phyloP scores from a whole-genome alignment of 2,888 invertebrate species.

The Encarsia formosa region DNA sequence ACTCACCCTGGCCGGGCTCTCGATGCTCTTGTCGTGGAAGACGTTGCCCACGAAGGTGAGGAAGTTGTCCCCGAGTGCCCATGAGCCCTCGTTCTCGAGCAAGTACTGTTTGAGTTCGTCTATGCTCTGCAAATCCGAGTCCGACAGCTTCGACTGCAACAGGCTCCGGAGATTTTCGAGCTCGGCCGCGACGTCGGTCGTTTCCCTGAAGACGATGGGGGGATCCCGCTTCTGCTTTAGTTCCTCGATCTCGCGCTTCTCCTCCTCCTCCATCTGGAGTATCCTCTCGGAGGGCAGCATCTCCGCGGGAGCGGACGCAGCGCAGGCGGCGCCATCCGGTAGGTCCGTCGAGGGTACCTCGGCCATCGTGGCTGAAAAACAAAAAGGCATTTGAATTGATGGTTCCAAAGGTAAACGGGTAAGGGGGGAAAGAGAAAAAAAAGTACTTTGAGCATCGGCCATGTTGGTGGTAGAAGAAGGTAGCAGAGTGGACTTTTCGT shows the following conservation, averaged over 20 bases:
- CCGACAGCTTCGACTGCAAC: conserved; percentile 67
- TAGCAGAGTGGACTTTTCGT: conserved; percentile 41
- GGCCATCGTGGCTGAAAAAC: conserved; percentile 32
- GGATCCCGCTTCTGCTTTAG: conserved; percentile 71
- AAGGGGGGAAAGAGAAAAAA: not conserved
- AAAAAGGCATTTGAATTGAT: not conserved
- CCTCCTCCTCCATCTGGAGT: conserved; percentile 61
- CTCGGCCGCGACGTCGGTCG: conserved; percentile 68
- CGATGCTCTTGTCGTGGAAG: conserved; percentile 59
- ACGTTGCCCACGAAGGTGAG: conserved; percentile 73
- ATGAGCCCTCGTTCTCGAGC: conserved; percentile 84
- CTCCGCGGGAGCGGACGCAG: conserved; percentile 32
- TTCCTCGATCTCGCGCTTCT: conserved; percentile 65
- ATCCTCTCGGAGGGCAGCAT: conserved; percentile 55
- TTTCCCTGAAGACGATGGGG: conserved; percentile 72
- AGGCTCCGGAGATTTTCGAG: conserved; percentile 68
- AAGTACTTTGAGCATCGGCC: conserved; percentile 45
- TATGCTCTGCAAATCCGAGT: conserved; percentile 72
- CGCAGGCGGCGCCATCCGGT: conserved; percentile 9
- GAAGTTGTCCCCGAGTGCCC: conserved; percentile 88
- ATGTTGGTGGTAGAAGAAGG: conserved; percentile 41
- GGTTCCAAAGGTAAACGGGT: not conserved
- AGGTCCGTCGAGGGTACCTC: conserved; percentile 37
- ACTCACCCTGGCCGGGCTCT: conserved; percentile 61
- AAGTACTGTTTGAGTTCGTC: conserved; percentile 85